Base-by-base conservation (phyloP, 2,797 vertebrate species). In the Sebastes trivittatus region DNA sequence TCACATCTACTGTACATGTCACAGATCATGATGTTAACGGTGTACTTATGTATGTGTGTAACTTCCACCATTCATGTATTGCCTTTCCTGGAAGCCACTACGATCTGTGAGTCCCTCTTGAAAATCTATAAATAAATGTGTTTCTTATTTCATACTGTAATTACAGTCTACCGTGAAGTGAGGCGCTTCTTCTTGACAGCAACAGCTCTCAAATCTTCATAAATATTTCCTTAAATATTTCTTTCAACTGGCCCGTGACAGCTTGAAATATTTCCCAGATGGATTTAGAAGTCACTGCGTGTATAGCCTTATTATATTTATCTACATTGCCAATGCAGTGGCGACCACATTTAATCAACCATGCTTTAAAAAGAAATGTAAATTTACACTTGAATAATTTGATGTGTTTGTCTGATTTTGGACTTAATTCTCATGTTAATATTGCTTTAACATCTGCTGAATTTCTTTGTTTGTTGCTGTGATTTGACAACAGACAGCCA, bases 81-180 rank as follows among this genome's bases (percentile, higher is more conserved):
- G 1, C 46, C 6, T 30, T 58, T 5, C 46, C 16, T n/a, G 36
- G 9, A 54, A 69, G 20, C 52, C 59, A 59, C 3, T 14, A 20
- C 23, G 13, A 27, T 49, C 46, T 49, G 10, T 23, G 27, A 66
- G 4, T 49, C 9, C 13, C n/a, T 49, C 32, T 72, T 38, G 9
- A 54, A 59, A 59, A 55, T 36, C 71, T 63, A 59, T 63, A 42
- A 62, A 75, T 81, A 81, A 42, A 70, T 6, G 6, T 73, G 61
- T 38, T 75, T 54, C 38, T 75, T 52, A 46, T 66, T 75, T 66
- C 16, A 25, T 36, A 29, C 10, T 65, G 16, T 36, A 52, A 63
- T 56, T 62, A 6, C 13, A 25, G 29, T 38, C 34, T 22, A 11
- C 13, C 46, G 29, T 73, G 27, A 62, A 69, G 20, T 58, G 30